Evolutionary conservation across 2,888 invertebrate genomes (phyloP).

Genomic region (Lycia hirtaria): DNA sequence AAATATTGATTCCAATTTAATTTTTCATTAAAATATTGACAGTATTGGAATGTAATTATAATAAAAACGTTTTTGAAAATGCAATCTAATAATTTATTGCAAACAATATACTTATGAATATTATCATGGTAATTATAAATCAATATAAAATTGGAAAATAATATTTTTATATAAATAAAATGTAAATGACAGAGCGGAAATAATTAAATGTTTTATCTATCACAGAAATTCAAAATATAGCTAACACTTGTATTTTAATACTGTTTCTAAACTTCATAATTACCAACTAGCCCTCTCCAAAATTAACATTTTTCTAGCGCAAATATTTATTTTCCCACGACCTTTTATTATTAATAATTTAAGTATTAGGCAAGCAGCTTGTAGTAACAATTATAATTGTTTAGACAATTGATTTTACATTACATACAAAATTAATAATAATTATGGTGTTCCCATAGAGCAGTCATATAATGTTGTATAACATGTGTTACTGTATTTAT

Average conservation of each 20-base stretch:
- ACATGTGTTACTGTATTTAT: too few relatives aligned
- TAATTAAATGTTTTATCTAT: constrained; percentile 53
- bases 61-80: not conserved
- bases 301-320: constrained; percentile 9
- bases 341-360: constrained; percentile 19
- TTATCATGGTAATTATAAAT: not conserved
- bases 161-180: not conserved
- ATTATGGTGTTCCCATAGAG: too few relatives aligned
- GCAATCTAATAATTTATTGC: too few relatives aligned
- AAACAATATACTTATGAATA: too few relatives aligned
- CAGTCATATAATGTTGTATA: too few relatives aligned
- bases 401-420: not conserved
- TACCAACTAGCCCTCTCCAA: constrained; percentile 22
- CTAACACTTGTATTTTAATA: constrained; percentile 39
- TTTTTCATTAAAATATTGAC: not conserved
- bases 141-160: not conserved
- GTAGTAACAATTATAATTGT: not conserved
- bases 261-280: constrained; percentile 28
- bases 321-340: constrained; percentile 26
- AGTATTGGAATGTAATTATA: constrained; percentile 5
- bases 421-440: not conserved
- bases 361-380: constrained; percentile 33
- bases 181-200: constrained; percentile 52
- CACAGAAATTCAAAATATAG: constrained; percentile 60
- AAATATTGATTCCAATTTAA: not conserved